These are phyloP conservation scores for Aphelenchoides bicaudatus DNA, from an alignment of 2,888 invertebrate genomes.

Conservation along the genomic window DNA sequence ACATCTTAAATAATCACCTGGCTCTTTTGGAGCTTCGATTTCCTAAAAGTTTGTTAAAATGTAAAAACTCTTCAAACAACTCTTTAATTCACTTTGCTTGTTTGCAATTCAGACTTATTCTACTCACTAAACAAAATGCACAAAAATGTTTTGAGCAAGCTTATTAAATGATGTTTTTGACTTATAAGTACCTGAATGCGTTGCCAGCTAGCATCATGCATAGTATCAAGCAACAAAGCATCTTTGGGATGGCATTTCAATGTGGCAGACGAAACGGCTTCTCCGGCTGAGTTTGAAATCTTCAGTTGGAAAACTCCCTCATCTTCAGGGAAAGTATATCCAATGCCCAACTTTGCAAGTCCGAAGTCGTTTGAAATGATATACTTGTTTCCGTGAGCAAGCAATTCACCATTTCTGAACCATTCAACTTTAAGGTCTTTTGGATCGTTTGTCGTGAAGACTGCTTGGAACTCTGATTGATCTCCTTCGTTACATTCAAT, in stretches of 20 bases:
- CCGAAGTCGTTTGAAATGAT: slow-evolving; percentile 93
- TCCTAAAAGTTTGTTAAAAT: too few relatives aligned
- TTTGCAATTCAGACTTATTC: too few relatives aligned
- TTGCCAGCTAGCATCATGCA: slow-evolving; percentile 87
- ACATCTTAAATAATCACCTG: too few relatives aligned
- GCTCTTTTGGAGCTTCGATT: slow-evolving; percentile 62
- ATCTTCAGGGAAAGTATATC: slow-evolving; percentile 77
- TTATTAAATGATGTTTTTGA: too few relatives aligned
- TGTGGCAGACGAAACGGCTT: slow-evolving; percentile 72
- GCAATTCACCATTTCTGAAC: slow-evolving; percentile 59
- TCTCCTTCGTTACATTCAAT: slow-evolving; percentile 73
- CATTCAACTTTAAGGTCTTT: slow-evolving; percentile 70
- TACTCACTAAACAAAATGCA: too few relatives aligned
- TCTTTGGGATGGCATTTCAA: slow-evolving; percentile 47
- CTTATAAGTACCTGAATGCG: slow-evolving; percentile 68
- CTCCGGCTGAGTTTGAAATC: slow-evolving; percentile 85
- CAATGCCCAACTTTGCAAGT: slow-evolving; percentile 82
- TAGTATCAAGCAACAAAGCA: slow-evolving; percentile 79
- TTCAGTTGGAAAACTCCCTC: slow-evolving; percentile 92
- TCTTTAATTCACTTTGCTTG: too few relatives aligned
- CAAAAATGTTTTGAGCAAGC: too few relatives aligned
- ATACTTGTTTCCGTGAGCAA: slow-evolving; percentile 58
- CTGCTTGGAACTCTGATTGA: slow-evolving; percentile 86
- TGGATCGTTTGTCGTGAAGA: slow-evolving; percentile 87
- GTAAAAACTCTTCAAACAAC: too few relatives aligned